A percentile compares a stretch with the other conserved stretches of the same genome.
These are phyloP conservation scores for Polydrusus pterygomalis DNA, from an alignment of 2,888 invertebrate species.

Conservation along the genomic window DNA sequence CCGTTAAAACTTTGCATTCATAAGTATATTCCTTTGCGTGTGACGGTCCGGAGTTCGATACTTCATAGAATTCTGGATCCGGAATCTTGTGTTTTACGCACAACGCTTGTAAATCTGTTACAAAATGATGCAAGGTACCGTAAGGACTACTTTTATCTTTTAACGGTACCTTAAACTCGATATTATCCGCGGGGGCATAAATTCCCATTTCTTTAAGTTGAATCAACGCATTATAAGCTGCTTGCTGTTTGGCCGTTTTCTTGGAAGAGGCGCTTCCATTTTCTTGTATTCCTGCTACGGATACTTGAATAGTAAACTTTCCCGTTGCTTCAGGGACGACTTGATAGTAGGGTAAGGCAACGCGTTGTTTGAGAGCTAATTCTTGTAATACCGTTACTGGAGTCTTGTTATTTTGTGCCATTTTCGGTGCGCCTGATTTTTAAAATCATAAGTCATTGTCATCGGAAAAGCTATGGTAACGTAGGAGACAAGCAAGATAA, in stretches of 20 bases:
- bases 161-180: constrained; percentile 59
- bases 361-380: constrained; percentile 75
- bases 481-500: too few relatives aligned
- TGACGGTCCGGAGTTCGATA: constrained; percentile 79
- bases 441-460: too few relatives aligned
- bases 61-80: constrained; percentile 74
- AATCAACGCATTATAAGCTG: constrained; percentile 73
- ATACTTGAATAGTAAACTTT: constrained; percentile 62
- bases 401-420: constrained; percentile 57
- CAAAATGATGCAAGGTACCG: constrained; percentile 30
- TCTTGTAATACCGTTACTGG: constrained; percentile 81
- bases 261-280: constrained; percentile 71
- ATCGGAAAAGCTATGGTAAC: too few relatives aligned
- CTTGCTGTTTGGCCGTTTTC: constrained; percentile 78
- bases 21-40: constrained; percentile 79
- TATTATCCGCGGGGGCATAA: constrained; percentile 62
- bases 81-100: constrained; percentile 73
- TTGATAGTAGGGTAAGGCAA: constrained; percentile 74
- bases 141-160: neutral
- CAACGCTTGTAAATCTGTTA: constrained; percentile 68
- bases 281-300: constrained; percentile 65
- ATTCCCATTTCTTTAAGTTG: constrained; percentile 68
- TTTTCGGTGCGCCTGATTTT: neutral
- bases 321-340: constrained; percentile 62
- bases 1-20: constrained; percentile 74